Conservation (phyloP, 92 coral and sea anemone genomes). For the Epizoanthus scotinus region DNA sequence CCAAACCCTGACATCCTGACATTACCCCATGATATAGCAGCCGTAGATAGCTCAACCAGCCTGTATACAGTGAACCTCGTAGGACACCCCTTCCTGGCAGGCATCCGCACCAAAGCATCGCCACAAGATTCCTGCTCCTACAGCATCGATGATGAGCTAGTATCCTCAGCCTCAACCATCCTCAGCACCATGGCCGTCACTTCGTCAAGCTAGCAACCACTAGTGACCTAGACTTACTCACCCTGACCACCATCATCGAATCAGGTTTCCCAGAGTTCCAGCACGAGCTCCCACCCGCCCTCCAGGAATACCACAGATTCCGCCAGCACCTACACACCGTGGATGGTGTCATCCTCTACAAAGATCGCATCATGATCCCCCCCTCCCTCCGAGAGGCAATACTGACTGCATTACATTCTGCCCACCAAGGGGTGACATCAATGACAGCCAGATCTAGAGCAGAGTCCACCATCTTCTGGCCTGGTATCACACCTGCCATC, state of each 20-base stretch:
- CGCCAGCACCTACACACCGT: constrained; percentile 55
- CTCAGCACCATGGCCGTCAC: constrained; percentile 42
- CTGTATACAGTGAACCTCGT: constrained; percentile 9
- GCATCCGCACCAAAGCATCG: constrained; percentile 24
- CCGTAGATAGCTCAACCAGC: background rate
- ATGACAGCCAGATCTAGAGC: constrained; percentile 61
- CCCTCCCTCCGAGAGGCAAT: constrained; percentile 48
- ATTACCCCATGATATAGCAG: constrained; percentile 37
- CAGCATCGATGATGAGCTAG: constrained; percentile 29
- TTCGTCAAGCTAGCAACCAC: constrained; percentile 40
- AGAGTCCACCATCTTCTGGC: constrained; percentile 60
- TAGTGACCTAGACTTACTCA: background rate
- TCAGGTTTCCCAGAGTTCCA: constrained; percentile 45
- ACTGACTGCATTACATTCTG: constrained; percentile 44
- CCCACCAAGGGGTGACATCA: constrained; percentile 65
- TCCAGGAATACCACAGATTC: constrained; percentile 55
- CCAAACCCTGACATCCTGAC: constrained; percentile 25
- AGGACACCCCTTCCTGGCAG: constrained; percentile 33
- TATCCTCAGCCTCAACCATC: constrained; percentile 31
- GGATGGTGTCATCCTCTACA: constrained; percentile 39
- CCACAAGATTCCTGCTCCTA: background rate
- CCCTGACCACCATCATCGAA: constrained; percentile 32
- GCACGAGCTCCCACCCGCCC: constrained; percentile 51
- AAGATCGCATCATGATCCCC: constrained; percentile 54
- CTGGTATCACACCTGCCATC: constrained; percentile 51